Evolutionary conservation across 2,113 vertebrate genomes (phyloP).

Genomic region (Sula dactylatra): DNA sequence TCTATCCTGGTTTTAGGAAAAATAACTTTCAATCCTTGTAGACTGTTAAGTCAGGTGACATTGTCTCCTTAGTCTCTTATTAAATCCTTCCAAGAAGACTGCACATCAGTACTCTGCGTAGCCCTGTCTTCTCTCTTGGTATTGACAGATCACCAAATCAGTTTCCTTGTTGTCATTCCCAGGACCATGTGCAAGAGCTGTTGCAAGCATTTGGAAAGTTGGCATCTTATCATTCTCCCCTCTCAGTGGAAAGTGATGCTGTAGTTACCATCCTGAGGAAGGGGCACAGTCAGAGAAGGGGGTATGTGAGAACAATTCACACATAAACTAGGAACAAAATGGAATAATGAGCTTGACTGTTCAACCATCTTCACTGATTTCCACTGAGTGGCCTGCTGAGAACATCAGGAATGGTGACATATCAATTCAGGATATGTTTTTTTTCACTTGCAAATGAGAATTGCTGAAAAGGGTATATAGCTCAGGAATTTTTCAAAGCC

Average conservation of each 20-base stretch:
- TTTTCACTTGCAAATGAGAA: neutral
- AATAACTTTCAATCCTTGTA: neutral
- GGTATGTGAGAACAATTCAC: neutral
- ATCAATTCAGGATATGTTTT: neutral
- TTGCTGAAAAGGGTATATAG: neutral
- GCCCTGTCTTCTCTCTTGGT: neutral
- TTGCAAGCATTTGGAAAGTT: neutral
- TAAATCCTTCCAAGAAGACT: neutral
- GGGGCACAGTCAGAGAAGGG: neutral
- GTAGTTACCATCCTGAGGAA: neutral
- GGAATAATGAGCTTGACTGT: neutral
- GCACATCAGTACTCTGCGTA: neutral
- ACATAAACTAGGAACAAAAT: neutral
- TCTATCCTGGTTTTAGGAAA: neutral
- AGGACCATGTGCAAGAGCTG: neutral
- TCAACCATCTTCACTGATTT: neutral
- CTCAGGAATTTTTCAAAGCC: neutral
- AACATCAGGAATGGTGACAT: neutral
- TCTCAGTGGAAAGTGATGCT: neutral
- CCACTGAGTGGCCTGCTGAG: neutral
- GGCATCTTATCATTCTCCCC: neutral
- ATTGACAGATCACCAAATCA: neutral
- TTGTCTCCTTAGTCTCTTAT: neutral
- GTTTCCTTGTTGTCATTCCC: neutral
- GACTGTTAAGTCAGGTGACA: neutral